Base-by-base conservation (phyloP, 2,113 vertebrate genomes). In the Caranx melampygus region DNA sequence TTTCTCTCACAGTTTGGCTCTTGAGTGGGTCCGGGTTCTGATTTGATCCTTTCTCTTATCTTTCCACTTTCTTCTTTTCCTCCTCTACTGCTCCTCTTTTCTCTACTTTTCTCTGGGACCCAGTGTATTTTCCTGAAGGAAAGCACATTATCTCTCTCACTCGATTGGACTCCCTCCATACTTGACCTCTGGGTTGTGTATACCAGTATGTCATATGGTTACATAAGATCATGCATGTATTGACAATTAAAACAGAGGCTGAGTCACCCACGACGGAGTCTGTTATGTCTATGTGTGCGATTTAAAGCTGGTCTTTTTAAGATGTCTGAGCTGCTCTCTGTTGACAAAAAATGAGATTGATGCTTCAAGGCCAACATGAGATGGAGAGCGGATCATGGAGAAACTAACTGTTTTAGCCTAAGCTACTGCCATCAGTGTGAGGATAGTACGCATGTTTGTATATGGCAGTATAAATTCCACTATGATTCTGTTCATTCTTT, bases 381-480 rank as follows among this genome's bases (percentile, higher is more conserved):
- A 77, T 67, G 14, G 52, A 40, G 33, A 65, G 40, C 58, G 42
- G 31, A 51, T 60, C 67, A 35, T 34, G 52, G 52, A 71, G 40
- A 67, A 81, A 63, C 78, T 61, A 68, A 49, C 58, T 76, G 63
- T 26, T 73, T 59, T 79, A 59, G 63, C n/a, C 21, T 58, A 16
- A 47, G 37, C 15, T 63, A 9, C 55, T 37, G 6, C 58, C 54
- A 57, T 72, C 26, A 26, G 42, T 40, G 52, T 60, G 54, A 51
- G 31, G 62, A 82, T 88, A 13, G 64, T 68, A 40, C 71, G 79
- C 72, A 74, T 87, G 79, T 80, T 87, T 81, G 26, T 26, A 26
- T 26, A 1, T 80, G 60, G 70, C 65, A 81, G 14, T 45, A 15
- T 63, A 72, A 58, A 79, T 84, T 52, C 58, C 37, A 3, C 6